Conservation (phyloP, 2,113 vertebrate species). For the Pleuronectes platessa region DNA sequence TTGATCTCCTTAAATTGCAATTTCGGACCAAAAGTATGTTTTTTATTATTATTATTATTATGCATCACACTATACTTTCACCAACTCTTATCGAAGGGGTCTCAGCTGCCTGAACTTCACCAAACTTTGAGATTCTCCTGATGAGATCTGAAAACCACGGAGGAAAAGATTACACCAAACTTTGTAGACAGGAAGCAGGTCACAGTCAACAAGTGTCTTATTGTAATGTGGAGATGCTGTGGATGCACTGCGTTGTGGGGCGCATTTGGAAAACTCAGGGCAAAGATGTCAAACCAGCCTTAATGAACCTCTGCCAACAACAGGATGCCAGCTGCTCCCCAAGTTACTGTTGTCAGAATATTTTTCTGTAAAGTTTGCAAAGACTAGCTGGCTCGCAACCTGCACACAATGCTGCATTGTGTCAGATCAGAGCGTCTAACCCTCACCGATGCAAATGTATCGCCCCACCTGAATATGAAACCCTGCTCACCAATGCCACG, state of each 20-base stretch:
- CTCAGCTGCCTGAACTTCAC: background rate
- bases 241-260: slow-evolving; percentile 7
- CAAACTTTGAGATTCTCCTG: background rate
- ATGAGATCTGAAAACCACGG: background rate
- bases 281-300: slow-evolving; percentile 41
- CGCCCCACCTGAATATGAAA: slow-evolving; percentile 39
- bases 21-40: too few species aligned
- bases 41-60: too few species aligned
- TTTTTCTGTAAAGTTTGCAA: slow-evolving; percentile 36
- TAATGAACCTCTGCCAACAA: slow-evolving; percentile 41
- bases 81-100: background rate
- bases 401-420: slow-evolving; percentile 15
- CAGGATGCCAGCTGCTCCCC: slow-evolving; percentile 31
- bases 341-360: slow-evolving; percentile 22
- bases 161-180: background rate
- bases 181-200: slow-evolving; percentile 33
- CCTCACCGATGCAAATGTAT: slow-evolving; percentile 38
- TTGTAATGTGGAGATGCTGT: slow-evolving; percentile 18
- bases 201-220: slow-evolving; percentile 10
- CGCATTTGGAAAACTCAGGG: slow-evolving; percentile 27
- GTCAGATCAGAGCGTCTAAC: slow-evolving; percentile 32
- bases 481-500: slow-evolving; percentile 20
- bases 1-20: too few species aligned
- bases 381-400: slow-evolving; percentile 5
- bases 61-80: background rate